phyloP scores from a whole-genome alignment of 2,113 vertebrate genomes.

The Hydrolagus affinis region DNA sequence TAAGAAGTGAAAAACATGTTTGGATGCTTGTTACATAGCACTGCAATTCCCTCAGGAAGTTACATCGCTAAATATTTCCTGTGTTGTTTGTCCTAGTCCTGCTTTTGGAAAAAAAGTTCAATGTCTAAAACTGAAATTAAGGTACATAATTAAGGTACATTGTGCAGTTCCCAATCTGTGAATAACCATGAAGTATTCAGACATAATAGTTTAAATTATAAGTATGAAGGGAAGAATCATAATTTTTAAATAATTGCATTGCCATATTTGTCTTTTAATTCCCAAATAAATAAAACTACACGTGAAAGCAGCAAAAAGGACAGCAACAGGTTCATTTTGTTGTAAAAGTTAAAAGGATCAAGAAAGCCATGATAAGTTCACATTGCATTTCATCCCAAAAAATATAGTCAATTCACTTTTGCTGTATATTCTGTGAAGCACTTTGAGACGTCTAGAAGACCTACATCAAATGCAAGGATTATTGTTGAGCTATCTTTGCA shows the following conservation, averaged over 20 bases:
- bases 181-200: background rate
- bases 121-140: background rate
- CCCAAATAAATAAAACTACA: background rate
- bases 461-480: too few species aligned
- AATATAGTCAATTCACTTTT: background rate
- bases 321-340: background rate
- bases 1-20: background rate
- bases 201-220: background rate
- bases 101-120: background rate
- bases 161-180: background rate
- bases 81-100: background rate
- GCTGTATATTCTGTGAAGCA: too few species aligned
- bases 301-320: slow-evolving; percentile 7
- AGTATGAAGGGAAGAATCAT: slow-evolving; percentile 1
- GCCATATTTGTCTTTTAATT: background rate
- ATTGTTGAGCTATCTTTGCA: too few species aligned
- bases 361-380: background rate
- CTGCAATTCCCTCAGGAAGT: background rate
- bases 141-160: background rate
- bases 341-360: slow-evolving; percentile 17
- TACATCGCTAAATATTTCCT: background rate
- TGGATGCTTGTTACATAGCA: background rate
- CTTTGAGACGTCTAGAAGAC: too few species aligned
- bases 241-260: background rate
- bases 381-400: background rate